phyloP scores from a whole-genome alignment of 1,140 invertebrate genomes.

The Metopolophium dirhodum region DNA sequence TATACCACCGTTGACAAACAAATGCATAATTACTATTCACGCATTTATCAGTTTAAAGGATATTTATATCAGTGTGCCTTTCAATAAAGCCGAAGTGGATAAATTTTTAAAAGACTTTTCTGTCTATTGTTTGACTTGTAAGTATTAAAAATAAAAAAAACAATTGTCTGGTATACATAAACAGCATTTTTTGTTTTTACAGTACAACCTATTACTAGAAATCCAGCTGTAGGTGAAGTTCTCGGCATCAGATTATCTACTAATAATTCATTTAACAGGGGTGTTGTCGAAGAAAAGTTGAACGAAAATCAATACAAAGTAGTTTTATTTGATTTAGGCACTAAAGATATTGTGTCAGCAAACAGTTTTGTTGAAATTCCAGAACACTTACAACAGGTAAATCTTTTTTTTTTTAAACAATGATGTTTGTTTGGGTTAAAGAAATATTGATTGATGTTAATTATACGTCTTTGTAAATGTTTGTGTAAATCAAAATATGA shows the following conservation, averaged over 20 bases:
- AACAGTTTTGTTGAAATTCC: slow-evolving; percentile 48
- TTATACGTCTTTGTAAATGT: no score
- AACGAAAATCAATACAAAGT: slow-evolving; percentile 44
- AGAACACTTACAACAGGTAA: slow-evolving; percentile 8
- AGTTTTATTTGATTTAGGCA: slow-evolving; percentile 16
- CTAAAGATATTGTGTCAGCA: slow-evolving; percentile 22
- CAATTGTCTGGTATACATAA: background rate
- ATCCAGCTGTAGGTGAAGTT: slow-evolving; percentile 23
- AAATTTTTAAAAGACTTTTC: slow-evolving; percentile 46
- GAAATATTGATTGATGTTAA: no score
- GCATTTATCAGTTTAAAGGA: slow-evolving; percentile 27
- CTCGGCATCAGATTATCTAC: slow-evolving; percentile 19
- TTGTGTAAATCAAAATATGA: no score
- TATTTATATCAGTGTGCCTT: slow-evolving; percentile 37
- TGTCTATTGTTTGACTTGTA: slow-evolving; percentile 9
- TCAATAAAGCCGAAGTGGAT: background rate
- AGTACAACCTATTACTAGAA: background rate
- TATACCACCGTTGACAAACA: slow-evolving; percentile 36
- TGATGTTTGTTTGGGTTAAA: no score
- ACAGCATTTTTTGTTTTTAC: background rate
- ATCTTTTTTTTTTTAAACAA: background rate
- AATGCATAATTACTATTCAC: slow-evolving; percentile 37
- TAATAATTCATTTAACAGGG: slow-evolving; percentile 33
- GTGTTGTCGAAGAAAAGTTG: background rate
- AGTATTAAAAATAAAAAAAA: background rate